These are phyloP conservation scores for Smutsia temminckii DNA, from an alignment of 2,797 vertebrate species.

Conservation along the genomic window DNA sequence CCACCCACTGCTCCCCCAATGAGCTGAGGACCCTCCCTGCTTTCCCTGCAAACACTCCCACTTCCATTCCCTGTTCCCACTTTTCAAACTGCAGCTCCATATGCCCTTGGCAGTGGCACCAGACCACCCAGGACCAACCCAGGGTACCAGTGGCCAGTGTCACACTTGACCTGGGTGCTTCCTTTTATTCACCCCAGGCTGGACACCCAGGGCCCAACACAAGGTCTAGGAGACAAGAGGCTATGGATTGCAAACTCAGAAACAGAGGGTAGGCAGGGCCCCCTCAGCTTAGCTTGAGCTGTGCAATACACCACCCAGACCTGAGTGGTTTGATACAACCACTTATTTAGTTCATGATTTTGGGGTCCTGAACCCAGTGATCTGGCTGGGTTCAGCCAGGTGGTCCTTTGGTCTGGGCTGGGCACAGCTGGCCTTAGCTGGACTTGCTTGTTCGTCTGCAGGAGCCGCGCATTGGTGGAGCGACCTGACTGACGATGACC, in stretches of 20 bases:
- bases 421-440: background rate
- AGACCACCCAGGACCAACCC: background rate
- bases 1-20: background rate
- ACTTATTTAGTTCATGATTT: background rate
- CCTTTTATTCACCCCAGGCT: background rate
- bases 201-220: background rate
- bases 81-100: background rate
- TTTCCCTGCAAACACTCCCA: background rate
- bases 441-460: background rate
- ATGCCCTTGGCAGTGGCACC: background rate
- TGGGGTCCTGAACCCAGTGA: too few species aligned
- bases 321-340: background rate
- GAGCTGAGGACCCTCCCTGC: too few species aligned
- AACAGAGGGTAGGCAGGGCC: background rate
- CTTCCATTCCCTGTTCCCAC: background rate
- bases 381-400: background rate
- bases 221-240: background rate
- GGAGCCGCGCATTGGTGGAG: rapidly evolving
- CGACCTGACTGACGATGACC: rapidly evolving
- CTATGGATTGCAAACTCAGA: background rate
- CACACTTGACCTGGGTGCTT: background rate
- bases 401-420: background rate
- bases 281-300: background rate
- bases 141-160: too few species aligned
- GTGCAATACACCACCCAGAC: background rate